phyloP scores from a whole-genome alignment of 2,888 invertebrate species.

The Morpho helenor region DNA sequence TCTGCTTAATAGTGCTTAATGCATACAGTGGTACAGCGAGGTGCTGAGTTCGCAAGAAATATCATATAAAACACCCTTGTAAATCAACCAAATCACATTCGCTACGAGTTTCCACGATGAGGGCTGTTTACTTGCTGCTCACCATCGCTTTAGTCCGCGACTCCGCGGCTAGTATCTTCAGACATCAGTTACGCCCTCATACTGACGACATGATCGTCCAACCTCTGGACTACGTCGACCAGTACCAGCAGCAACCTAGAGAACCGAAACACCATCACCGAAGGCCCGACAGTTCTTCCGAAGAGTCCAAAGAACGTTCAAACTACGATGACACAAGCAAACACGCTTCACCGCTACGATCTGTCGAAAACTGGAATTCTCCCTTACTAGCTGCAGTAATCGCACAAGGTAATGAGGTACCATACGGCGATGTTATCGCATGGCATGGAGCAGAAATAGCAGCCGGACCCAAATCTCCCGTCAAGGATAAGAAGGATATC shows the following conservation, averaged over 20 bases:
- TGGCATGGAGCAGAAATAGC: constrained; percentile 48
- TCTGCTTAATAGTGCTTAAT: background rate
- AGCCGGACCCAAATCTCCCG: constrained; percentile 35
- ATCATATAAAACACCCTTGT: constrained; percentile 21
- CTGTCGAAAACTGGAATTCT: constrained; percentile 34
- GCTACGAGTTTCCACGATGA: constrained; percentile 55
- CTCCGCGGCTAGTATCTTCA: constrained; percentile 56
- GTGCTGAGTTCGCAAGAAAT: constrained; percentile 16
- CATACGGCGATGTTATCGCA: constrained; percentile 39
- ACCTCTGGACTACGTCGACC: constrained; percentile 41
- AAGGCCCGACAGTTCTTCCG: constrained; percentile 27
- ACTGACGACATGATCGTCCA: constrained; percentile 40
- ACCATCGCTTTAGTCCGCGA: constrained; percentile 55
- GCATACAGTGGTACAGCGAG: background rate
- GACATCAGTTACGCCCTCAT: constrained; percentile 34
- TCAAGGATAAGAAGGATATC: constrained; percentile 43
- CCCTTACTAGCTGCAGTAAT: constrained; percentile 35
- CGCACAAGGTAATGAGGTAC: constrained; percentile 30
- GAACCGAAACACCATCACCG: constrained; percentile 31
- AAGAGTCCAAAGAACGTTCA: constrained; percentile 31
- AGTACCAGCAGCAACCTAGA: constrained; percentile 25
- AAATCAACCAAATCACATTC: constrained; percentile 24
- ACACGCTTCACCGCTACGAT: constrained; percentile 25
- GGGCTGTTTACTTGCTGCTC: constrained; percentile 53
- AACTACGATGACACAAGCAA: constrained; percentile 26